Conservation (phyloP, 2,888 invertebrate species). For the Diadegma fenestrale region DNA sequence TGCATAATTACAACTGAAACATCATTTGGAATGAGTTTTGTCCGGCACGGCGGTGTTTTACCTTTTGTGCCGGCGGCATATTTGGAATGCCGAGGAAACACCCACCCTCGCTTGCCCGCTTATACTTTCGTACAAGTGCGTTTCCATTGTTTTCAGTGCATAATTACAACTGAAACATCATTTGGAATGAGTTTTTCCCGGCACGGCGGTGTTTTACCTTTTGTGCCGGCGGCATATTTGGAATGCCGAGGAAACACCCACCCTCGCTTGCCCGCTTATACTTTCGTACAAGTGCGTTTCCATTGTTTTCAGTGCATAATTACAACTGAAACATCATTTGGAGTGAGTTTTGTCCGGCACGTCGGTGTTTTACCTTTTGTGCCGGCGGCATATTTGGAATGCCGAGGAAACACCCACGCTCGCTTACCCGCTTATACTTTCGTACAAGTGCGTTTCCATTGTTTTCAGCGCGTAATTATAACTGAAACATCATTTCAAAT, state of each 20-base stretch:
- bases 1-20: not conserved
- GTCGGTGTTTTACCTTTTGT: not conserved
- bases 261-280: constrained; percentile 31
- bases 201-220: not conserved
- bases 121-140: constrained; percentile 24
- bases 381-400: not conserved
- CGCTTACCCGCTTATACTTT: constrained; percentile 26
- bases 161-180: not conserved
- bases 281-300: constrained; percentile 29
- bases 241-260: constrained; percentile 15
- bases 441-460: constrained; percentile 26
- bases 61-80: not conserved
- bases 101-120: too few relatives aligned
- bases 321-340: not conserved
- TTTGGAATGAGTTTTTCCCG: not conserved
- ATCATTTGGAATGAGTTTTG: not conserved
- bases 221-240: not conserved
- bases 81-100: not conserved
- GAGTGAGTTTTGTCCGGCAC: not conserved
- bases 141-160: not conserved
- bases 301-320: not conserved
- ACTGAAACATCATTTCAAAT: not conserved
- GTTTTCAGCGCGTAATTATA: not conserved
- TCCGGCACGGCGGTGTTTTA: not conserved
- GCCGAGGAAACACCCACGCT: constrained; percentile 21